Evolutionary conservation across 2,888 invertebrate species (phyloP).

Genomic region (Stenodema calcarata): DNA sequence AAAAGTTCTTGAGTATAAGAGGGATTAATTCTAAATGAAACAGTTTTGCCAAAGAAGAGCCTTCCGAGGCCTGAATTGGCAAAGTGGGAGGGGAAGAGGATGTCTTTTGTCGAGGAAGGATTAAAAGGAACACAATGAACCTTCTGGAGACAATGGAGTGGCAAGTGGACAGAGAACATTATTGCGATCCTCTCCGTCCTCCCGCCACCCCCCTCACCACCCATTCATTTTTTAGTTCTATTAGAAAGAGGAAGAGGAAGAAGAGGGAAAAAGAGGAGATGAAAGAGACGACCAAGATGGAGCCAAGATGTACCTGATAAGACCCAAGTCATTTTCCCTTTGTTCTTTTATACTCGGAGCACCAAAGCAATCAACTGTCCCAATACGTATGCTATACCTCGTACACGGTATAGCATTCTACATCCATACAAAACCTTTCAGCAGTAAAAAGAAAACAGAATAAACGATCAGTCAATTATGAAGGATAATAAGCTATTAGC

Average conservation of each 20-base stretch:
- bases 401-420: too few species aligned
- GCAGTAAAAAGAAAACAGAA: too few species aligned
- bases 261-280: neutral
- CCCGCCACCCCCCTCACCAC: neutral
- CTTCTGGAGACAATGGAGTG: conserved; percentile 38
- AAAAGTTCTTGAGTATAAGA: neutral
- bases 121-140: conserved; percentile 40
- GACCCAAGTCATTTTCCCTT: neutral
- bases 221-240: conserved; percentile 41
- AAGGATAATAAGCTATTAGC: too few species aligned
- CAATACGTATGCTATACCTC: too few species aligned
- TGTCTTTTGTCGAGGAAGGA: conserved; percentile 6
- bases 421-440: too few species aligned
- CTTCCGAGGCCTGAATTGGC: neutral
- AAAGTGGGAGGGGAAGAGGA: conserved; percentile 2
- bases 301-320: neutral
- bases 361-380: too few species aligned
- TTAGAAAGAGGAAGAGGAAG: conserved; percentile 3
- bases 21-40: conserved; percentile 44
- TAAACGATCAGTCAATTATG: too few species aligned
- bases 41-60: conserved; percentile 36
- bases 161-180: conserved; percentile 44
- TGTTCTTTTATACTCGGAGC: neutral
- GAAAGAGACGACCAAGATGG: neutral
- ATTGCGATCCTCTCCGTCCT: neutral